phyloP scores from a whole-genome alignment of 1,140 invertebrate species.

The Brachionus rubens region DNA sequence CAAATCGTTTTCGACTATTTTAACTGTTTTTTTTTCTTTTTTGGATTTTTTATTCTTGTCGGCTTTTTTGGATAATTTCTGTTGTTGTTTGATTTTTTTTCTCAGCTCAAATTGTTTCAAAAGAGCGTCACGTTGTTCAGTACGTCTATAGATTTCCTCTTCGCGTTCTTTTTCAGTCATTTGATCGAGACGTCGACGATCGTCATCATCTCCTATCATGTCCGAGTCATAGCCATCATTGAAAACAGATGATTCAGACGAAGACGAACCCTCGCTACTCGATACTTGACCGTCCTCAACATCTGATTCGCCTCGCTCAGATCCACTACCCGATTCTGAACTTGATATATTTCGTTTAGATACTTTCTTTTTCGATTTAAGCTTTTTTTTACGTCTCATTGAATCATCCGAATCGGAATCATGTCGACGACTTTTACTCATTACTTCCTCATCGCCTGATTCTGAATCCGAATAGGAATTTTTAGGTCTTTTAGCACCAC shows the following conservation, averaged over 20 bases:
- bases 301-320: neutral
- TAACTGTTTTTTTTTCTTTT: neutral
- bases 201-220: constrained; percentile 40
- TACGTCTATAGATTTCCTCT: constrained; percentile 37
- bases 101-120: constrained; percentile 15
- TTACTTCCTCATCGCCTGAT: neutral
- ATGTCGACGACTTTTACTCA: neutral
- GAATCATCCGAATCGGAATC: neutral
- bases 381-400: neutral
- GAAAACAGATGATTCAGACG: constrained; percentile 20
- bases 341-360: neutral
- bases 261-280: neutral
- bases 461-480: neutral
- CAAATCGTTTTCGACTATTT: neutral
- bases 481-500: constrained; percentile 17
- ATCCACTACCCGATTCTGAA: neutral
- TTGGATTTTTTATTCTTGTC: constrained; percentile 18
- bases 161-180: constrained; percentile 47
- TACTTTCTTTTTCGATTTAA: neutral
- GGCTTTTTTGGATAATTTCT: constrained; percentile 10
- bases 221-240: constrained; percentile 45
- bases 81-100: constrained; percentile 43
- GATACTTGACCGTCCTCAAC: constrained; percentile 35
- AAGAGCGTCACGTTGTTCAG: constrained; percentile 33
- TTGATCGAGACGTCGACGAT: neutral